phyloP scores from a whole-genome alignment of 2,797 vertebrate species.

The Myioborus melanocephalus region DNA sequence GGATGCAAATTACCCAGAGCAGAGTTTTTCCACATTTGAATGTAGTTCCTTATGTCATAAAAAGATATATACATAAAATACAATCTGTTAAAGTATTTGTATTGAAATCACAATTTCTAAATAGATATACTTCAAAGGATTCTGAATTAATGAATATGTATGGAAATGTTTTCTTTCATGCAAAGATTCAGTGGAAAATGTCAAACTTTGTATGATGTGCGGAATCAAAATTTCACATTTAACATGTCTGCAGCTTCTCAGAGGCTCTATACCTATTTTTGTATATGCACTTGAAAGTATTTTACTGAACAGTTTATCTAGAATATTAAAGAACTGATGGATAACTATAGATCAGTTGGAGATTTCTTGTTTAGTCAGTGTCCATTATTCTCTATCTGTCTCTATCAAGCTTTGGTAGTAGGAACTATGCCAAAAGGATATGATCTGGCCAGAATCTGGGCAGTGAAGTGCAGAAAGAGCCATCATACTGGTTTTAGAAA shows the following conservation, averaged over 20 bases:
- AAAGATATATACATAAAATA: slow-evolving; percentile 73
- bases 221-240: slow-evolving; percentile 11
- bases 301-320: background rate
- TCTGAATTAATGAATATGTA: slow-evolving; percentile 54
- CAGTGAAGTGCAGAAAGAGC: background rate
- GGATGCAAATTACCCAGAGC: slow-evolving; percentile 73
- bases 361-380: background rate
- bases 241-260: background rate
- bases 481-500: background rate
- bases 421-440: background rate
- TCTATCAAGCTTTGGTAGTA: background rate
- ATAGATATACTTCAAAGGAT: slow-evolving; percentile 18
- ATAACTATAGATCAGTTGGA: background rate
- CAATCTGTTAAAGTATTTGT: slow-evolving; percentile 76
- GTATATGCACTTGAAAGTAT: background rate
- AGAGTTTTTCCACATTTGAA: slow-evolving; percentile 71
- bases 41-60: slow-evolving; percentile 71
- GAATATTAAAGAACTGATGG: background rate
- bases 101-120: slow-evolving; percentile 66
- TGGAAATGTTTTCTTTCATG: slow-evolving; percentile 34
- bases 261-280: background rate
- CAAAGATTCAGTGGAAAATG: slow-evolving; percentile 26
- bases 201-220: background rate
- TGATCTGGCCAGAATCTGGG: background rate
- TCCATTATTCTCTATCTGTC: background rate